Evolutionary conservation across 2,797 vertebrate species (phyloP), one percentile per base, ranked within the genome.

Genomic region (Caiman crocodilus): DNA sequence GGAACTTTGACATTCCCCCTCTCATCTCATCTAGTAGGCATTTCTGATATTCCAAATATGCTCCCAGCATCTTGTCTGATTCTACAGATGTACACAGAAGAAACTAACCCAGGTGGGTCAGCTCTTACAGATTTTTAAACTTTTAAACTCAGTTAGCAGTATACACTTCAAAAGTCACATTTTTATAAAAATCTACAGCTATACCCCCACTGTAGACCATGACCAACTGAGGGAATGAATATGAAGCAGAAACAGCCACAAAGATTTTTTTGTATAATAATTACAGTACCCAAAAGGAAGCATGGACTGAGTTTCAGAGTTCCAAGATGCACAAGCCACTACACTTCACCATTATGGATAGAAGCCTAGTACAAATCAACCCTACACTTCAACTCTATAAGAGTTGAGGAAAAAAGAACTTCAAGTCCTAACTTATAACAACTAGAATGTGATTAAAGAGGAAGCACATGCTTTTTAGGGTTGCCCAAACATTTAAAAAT

Each of bases 31-130:
- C 2, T 2, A 25, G 17, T 5, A 84, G 58, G 3, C 4, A 17
- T 1, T 1, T 10, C 16, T 25, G 35, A 2, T 5, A 4, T 2
- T 5, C 26, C 20, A 5, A 77, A 23, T 1, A 9, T 2, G 3
- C 21, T 0, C 67, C 11, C 5, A 1, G 59, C 35, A 23, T 76
- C 16, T 61, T n/a, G 77, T 20, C 9, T 1, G 64, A 9, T 18
- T 18, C 3, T 1, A 17, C 63, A 78, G n/a, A 76, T 25, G 13
- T 12, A 21, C 35, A 71, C 32, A 71, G 32, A 77, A 5, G 4
- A 0, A 58, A 0, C 1, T 9, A 28, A 76, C 5, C 18, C 23
- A 71, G 4, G 11, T 59, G 21, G 2, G 85, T 14, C 35, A 17
- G 17, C 86, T 73, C 16, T 30, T 84, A 32, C 25, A 65, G 26